Evolutionary conservation across 1,140 invertebrate species (phyloP).

Genomic region (Hyles euphorbiae): DNA sequence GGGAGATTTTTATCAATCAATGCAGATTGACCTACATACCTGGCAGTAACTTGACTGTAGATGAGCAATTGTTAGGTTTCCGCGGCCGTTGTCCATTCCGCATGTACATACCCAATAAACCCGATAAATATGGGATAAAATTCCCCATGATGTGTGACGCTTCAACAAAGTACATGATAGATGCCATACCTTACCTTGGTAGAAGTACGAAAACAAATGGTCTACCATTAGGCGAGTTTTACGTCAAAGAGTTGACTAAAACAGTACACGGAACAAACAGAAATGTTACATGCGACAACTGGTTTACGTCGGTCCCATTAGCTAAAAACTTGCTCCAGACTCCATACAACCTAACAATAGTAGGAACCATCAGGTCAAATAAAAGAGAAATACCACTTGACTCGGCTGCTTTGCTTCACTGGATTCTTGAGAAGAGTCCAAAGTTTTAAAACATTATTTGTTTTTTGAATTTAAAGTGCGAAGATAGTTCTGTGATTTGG

Average conservation of each 20-base stretch:
- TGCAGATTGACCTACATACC: conserved; percentile 24
- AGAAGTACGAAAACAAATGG: conserved; percentile 33
- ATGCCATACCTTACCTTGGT: conserved; percentile 45
- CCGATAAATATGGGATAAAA: conserved; percentile 25
- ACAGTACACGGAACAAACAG: conserved; percentile 28
- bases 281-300: conserved; percentile 15
- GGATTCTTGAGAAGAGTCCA: no score
- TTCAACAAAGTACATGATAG: conserved; percentile 43
- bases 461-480: no score
- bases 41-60: conserved; percentile 15
- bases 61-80: conserved; percentile 15
- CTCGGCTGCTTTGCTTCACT: no score
- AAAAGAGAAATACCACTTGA: conserved; percentile 39
- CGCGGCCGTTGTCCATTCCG: conserved; percentile 14
- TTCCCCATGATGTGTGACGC: conserved; percentile 40
- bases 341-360: conserved; percentile 41
- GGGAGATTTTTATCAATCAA: conserved; percentile 25
- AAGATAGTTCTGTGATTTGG: no score
- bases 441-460: no score
- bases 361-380: conserved; percentile 44
- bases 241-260: conserved; percentile 20
- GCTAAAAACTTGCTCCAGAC: conserved; percentile 38
- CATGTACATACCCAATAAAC: conserved; percentile 34
- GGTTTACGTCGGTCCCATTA: conserved; percentile 21
- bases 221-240: conserved; percentile 31